Evolutionary conservation across 2,888 invertebrate species (phyloP), one percentile per base, ranked within the genome.

Genomic region (Ceraclea dissimilis): DNA sequence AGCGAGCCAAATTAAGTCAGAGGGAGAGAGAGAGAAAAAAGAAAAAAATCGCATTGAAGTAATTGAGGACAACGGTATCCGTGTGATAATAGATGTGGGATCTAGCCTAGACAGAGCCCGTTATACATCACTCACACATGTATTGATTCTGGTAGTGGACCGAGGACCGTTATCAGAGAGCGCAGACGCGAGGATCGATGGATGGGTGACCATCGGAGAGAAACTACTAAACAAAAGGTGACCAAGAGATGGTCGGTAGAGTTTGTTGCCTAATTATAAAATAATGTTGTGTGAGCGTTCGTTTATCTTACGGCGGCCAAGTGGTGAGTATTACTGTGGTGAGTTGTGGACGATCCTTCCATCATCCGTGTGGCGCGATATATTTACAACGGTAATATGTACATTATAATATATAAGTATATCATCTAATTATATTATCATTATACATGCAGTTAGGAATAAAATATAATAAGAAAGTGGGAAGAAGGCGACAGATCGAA

Each of bases 1-100:
- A 79, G 82, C 80, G 75, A 79, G 80, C 80, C 82, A 82, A 82
- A 78, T 79, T 83, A 82, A 82, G 80, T 81, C 79, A 80, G 79
- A 80, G 77, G 39, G 39, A 79, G 79, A 70, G 74, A 70, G 63
- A 58, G 75, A 76, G 76, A 78, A 79, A 66, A 66, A 77, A 76
- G 76, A 74, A 76, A 75, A 78, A 78, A 78, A 76, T 60, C 77
- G 78, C 78, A 78, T 78, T 78, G 78, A 78, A 77, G 73, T 77
- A 78, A 56, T 58, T 60, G 58, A 54, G 60, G 56, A 56, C 58
- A 60, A 53, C 56, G 55, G 56, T 54, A 52, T 56, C 51, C 51
- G 53, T 46, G 57, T 39, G 39, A 18, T 39, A 52, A 33, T 49
- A 33, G 55, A 54, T 39, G 33, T 48, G 54, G 52, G 48, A 54